These are phyloP conservation scores for Drosophila maculinotata DNA, from an alignment of 2,888 invertebrate genomes.

Conservation along the genomic window DNA sequence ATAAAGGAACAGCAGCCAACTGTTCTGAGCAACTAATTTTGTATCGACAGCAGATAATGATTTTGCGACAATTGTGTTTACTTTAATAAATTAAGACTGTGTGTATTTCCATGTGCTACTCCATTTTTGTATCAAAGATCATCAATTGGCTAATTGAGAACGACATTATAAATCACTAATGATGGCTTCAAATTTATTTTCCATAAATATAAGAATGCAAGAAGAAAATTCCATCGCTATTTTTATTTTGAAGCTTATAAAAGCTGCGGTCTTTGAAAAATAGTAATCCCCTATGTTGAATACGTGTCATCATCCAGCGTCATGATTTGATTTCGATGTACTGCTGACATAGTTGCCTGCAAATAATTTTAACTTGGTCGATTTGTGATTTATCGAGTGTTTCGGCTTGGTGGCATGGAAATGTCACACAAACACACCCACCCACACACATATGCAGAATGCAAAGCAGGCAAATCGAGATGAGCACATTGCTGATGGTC, in stretches of 20 bases:
- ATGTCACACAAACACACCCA: constrained; percentile 41
- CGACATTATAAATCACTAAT: constrained; percentile 26
- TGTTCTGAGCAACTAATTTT: constrained; percentile 2
- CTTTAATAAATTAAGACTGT: neutral
- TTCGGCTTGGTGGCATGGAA: constrained; percentile 69
- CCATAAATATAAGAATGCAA: neutral
- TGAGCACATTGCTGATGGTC: constrained; percentile 1
- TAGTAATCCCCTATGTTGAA: neutral
- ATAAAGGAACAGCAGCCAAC: neutral
- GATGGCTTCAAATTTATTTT: constrained; percentile 3
- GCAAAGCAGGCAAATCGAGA: constrained; percentile 8
- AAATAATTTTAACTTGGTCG: constrained; percentile 63
- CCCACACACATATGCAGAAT: neutral
- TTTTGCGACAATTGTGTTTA: constrained; percentile 27
- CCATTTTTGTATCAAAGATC: constrained; percentile 10
- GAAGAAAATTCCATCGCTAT: too few species aligned
- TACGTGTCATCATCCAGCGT: neutral
- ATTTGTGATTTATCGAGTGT: constrained; percentile 74
- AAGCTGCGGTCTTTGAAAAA: too few species aligned
- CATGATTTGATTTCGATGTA: neutral
- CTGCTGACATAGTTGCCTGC: constrained; percentile 28
- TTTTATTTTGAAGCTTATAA: too few species aligned
- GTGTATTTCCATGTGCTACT: neutral
- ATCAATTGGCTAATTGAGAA: constrained; percentile 42
- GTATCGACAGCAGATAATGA: constrained; percentile 40